Conservation (phyloP, 2,797 vertebrate species). For the Emys orbicularis region DNA sequence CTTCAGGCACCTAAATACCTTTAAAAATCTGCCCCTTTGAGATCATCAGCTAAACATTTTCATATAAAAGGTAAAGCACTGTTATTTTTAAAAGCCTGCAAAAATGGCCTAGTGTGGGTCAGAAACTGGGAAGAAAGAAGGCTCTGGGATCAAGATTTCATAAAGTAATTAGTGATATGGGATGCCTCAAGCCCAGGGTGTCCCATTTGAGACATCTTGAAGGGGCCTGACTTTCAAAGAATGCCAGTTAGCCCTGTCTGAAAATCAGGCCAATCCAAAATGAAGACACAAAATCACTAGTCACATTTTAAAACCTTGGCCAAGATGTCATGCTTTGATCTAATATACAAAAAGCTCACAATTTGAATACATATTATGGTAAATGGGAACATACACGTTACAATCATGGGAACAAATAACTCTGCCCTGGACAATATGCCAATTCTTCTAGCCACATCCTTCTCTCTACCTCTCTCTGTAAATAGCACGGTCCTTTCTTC, state of each 20-base stretch:
- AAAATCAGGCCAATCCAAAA: not conserved
- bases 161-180: not conserved
- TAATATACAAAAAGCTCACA: not conserved
- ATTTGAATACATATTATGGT: not conserved
- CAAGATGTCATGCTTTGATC: not conserved
- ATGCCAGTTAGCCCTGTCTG: accelerated
- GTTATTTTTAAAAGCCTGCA: not conserved
- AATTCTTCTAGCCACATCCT: not conserved
- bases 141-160: not conserved
- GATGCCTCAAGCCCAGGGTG: not conserved
- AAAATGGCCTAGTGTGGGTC: not conserved
- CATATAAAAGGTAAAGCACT: not conserved
- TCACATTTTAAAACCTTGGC: not conserved
- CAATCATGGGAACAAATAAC: not conserved
- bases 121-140: accelerated
- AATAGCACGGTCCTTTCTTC: conserved; percentile 28
- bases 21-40: not conserved
- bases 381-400: not conserved
- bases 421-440: conserved; percentile 25
- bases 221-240: not conserved
- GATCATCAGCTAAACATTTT: not conserved
- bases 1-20: not conserved
- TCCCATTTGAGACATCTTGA: not conserved
- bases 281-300: not conserved
- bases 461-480: not conserved